Base-by-base conservation (phyloP, 2,888 invertebrate genomes). In the Coleophora deauratella region DNA sequence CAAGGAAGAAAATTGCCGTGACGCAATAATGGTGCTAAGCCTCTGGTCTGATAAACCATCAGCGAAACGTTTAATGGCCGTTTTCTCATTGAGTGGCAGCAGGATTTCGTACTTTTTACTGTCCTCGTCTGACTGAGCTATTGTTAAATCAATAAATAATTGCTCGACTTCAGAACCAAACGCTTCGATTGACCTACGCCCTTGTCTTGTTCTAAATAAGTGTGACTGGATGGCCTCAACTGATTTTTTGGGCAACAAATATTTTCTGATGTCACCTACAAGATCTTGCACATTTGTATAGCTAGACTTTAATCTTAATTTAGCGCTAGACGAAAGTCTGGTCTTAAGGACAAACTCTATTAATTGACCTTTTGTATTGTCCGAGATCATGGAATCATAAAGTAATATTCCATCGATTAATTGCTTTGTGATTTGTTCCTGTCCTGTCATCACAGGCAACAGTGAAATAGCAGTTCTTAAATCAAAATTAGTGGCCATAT, bases 11-110 rank as follows among this genome's bases (percentile, higher is more conserved):
- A 37, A 50, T 27, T 50, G 38, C 1, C 47, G 37, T 6, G 47
- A 47, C 1, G 47, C 33, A 4, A 47, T 42, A 1, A 45, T 45
- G 1, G 44, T 50, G 14, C 44, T 44, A 9, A 47, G 13, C 1
- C 45, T 30, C 1, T 31, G 30, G 37, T 46, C 39, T 2, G 44
- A 39, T 15, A 47, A 32, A 11, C 47, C 47, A 32, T 47, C 45
- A 33, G 45, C 37, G 40, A 50, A 47, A 15, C 37, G 41, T 41
- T 47, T 47, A 6, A 50, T 40, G 0, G 47, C 47, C 4, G 42
- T n/a, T 9, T 38, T 43, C 35, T 47, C 50, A 38, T 50, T 48
- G 12, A 48, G 30, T 2, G 45, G 44, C 13, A 41, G 46, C 37
- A 49, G 32, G 9, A 46, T 31, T 9, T 36, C 28, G 35, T 35